Evolutionary conservation across 2,888 invertebrate species (phyloP), one percentile per base, ranked within the genome.

Genomic region (Eutolmus rufibarbis): DNA sequence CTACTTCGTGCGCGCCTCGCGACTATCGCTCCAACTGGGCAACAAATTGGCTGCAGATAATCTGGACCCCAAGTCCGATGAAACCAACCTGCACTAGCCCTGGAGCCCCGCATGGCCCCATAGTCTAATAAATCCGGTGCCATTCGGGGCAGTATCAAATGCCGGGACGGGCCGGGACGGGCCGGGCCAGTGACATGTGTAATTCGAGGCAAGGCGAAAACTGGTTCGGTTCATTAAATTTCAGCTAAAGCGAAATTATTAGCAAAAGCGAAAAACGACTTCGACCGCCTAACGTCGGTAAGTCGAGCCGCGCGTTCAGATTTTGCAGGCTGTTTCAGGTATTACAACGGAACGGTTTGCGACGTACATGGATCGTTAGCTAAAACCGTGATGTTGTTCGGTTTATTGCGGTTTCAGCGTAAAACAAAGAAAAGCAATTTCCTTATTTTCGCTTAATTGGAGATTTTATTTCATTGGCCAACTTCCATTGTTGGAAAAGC

Each of bases 201-300:
- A 82, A 82, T 82, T 66, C n/a, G 40, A 82, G 82, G 28, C 34
- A 57, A n/a, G 34, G 34, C 57, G 57, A 82, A 82, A 82, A 82
- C 66, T 82, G 82, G 66, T 82, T 82, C 82, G 82, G 57, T 82
- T 82, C 82, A 82, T 82, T 82, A 82, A 82, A 82, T 82, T 82
- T 82, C 82, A 82, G 51, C 40, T 46, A 66, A 66, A 66, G 28
- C 40, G 28, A 66, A 28, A 66, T 66, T 66, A 66, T 66, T 66
- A 66, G 66, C 66, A 28, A 66, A 28, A 23, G 66, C 23, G 28
- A 66, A 66, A 66, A 28, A 66, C 66, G 28, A 28, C 66, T 66
- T 66, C 66, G 66, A 66, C 66, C 66, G 66, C 66, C 66, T 66
- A 66, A 46, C 51, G 79, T 51, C n/a, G 51, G 28, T 79, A 79